phyloP scores from a whole-genome alignment of 1,140 invertebrate genomes.

The Hermatobates lingyangjiaoensis region DNA sequence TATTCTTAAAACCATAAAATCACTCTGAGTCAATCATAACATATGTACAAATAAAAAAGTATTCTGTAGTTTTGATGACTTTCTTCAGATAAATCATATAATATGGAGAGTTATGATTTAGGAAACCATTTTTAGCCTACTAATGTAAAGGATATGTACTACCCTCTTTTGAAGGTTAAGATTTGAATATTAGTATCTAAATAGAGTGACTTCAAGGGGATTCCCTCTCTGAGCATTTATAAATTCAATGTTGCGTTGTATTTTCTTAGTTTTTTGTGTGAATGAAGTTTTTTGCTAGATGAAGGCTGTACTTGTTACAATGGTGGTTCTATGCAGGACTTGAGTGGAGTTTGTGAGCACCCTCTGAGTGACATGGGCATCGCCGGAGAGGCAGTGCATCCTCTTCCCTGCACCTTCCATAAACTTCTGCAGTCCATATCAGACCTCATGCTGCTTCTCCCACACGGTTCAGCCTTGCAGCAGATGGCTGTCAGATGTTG shows the following conservation, averaged over 20 bases:
- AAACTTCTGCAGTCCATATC: conserved; percentile 75
- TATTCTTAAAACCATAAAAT: no score
- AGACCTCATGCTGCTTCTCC: conserved; percentile 77
- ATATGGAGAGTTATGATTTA: no score
- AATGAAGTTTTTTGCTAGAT: not conserved
- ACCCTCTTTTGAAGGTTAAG: no score
- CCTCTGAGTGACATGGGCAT: conserved; percentile 61
- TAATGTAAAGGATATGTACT: no score
- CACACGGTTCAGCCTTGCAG: conserved; percentile 66
- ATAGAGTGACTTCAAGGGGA: no score
- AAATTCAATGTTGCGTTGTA: not conserved
- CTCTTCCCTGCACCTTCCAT: conserved; percentile 68
- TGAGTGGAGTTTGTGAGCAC: conserved; percentile 50
- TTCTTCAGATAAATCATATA: no score
- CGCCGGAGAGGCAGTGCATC: conserved; percentile 57
- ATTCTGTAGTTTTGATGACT: no score
- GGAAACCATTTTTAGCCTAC: no score
- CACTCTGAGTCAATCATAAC: no score
- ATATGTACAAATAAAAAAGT: no score
- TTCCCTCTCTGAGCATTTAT: not conserved
- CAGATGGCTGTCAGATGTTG: conserved; percentile 87
- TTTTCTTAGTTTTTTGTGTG: not conserved
- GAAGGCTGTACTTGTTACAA: no score
- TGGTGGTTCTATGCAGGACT: conserved; percentile 23
- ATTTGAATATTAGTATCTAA: no score